phyloP scores from a whole-genome alignment of 2,888 invertebrate genomes.

The Polyommatus iphigenia region DNA sequence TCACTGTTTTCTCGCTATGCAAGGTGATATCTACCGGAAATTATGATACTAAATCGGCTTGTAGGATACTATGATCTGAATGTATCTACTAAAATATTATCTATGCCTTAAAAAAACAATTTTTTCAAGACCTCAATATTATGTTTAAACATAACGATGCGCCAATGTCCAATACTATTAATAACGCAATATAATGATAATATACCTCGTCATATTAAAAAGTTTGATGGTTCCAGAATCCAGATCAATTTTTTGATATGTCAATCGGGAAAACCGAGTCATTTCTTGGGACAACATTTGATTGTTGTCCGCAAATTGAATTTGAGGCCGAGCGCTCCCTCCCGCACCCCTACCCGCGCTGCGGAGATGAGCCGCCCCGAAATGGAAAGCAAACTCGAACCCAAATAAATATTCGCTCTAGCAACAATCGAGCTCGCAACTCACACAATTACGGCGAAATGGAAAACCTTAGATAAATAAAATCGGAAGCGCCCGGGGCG shows the following conservation, averaged over 20 bases:
- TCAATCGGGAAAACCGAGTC: conserved; percentile 67
- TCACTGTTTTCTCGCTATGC: not conserved
- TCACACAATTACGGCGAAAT: conserved; percentile 76
- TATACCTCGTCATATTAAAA: conserved; percentile 9
- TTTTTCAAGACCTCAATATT: not conserved
- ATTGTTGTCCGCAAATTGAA: conserved; percentile 73
- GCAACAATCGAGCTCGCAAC: conserved; percentile 74
- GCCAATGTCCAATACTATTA: not conserved
- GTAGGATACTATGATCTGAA: no score
- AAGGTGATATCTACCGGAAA: not conserved
- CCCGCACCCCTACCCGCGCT: conserved; percentile 28
- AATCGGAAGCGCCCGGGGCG: conserved; percentile 65
- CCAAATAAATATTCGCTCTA: conserved; percentile 79
- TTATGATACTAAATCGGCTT: not conserved
- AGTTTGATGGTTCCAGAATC: conserved; percentile 45
- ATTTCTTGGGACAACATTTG: conserved; percentile 74
- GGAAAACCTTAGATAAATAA: conserved; percentile 79
- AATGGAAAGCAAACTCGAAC: conserved; percentile 70
- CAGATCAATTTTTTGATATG: conserved; percentile 78
- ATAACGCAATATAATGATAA: not conserved
- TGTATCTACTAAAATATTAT: no score
- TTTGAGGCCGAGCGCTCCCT: conserved; percentile 65
- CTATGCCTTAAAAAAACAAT: no score
- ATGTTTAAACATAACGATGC: not conserved
- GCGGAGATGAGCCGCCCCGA: conserved; percentile 40